These are phyloP conservation scores for Melanerpes aurifrons DNA, from an alignment of 2,113 vertebrate species.

Conservation along the genomic window DNA sequence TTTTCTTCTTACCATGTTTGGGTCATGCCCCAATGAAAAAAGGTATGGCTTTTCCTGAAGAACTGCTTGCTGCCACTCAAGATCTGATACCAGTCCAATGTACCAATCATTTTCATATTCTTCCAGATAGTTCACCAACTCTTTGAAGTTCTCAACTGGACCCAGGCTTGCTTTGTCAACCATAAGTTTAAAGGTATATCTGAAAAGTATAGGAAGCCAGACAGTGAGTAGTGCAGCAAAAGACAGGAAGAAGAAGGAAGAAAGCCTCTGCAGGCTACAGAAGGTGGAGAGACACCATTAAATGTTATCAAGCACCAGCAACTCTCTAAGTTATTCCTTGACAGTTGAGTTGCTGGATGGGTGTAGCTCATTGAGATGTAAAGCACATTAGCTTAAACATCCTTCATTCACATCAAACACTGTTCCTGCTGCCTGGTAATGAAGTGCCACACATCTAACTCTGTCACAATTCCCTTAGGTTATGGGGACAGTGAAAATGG, in stretches of 20 bases:
- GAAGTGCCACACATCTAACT: background rate
- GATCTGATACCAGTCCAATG: constrained; percentile 90
- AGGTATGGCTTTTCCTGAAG: constrained; percentile 94
- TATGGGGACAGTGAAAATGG: background rate
- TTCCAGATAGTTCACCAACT: constrained; percentile 86
- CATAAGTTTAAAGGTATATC: constrained; percentile 94
- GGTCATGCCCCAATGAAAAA: constrained; percentile 93
- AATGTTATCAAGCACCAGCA: background rate
- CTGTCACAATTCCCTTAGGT: background rate
- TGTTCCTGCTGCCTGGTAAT: background rate
- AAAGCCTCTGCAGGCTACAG: background rate
- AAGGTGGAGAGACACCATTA: background rate
- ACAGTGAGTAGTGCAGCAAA: background rate
- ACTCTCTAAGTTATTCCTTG: background rate
- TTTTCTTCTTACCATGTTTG: constrained; percentile 86
- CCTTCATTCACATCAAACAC: background rate
- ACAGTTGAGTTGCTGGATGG: background rate
- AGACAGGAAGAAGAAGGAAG: background rate
- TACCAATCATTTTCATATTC: constrained; percentile 94
- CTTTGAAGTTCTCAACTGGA: constrained; percentile 86
- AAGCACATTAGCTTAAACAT: background rate
- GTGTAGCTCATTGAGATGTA: background rate
- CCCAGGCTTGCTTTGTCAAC: constrained; percentile 95
- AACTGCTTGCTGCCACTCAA: constrained; percentile 91
- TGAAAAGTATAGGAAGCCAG: constrained; percentile 57